These are phyloP conservation scores for Sturnira hondurensis DNA, from an alignment of 2,113 vertebrate species.

Conservation along the genomic window DNA sequence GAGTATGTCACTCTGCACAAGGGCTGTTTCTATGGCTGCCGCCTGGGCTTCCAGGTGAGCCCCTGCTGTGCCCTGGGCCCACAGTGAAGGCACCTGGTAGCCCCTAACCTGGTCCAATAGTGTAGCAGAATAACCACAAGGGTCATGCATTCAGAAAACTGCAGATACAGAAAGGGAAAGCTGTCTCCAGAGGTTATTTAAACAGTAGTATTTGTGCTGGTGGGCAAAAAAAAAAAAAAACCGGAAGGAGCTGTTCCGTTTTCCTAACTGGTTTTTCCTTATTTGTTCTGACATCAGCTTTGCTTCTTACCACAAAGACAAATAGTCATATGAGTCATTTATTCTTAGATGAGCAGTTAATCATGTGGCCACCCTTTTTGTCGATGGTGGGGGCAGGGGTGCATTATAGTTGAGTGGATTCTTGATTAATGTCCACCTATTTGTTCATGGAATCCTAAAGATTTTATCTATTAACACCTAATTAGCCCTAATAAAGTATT, in stretches of 20 bases:
- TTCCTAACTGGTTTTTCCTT: background rate
- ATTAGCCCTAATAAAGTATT: background rate
- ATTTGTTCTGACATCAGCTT: slow-evolving; percentile 27
- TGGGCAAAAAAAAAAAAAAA: background rate
- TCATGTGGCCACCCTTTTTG: background rate
- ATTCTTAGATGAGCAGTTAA: slow-evolving; percentile 18
- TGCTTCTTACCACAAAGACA: slow-evolving; percentile 31
- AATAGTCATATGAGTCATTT: background rate
- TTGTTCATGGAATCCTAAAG: background rate
- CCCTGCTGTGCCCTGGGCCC: too few relatives aligned
- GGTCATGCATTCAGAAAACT: too few relatives aligned
- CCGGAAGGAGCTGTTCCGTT: background rate
- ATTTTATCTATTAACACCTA: slow-evolving; percentile 21
- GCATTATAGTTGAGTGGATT: background rate
- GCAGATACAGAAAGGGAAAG: too few relatives aligned
- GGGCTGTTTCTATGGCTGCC: too few relatives aligned
- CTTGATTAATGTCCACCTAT: slow-evolving; percentile 16
- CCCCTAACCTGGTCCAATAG: too few relatives aligned
- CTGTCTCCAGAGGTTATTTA: background rate
- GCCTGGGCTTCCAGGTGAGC: too few relatives aligned
- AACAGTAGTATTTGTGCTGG: background rate
- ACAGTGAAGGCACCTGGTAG: too few relatives aligned
- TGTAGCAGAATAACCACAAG: too few relatives aligned
- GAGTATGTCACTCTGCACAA: too few relatives aligned
- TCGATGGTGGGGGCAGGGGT: too few relatives aligned